Percentiles rank a stretch among this genome's conserved stretches.
These are phyloP conservation scores for Rosalia funebris DNA, from an alignment of 2,888 invertebrate genomes.

Conservation along the genomic window DNA sequence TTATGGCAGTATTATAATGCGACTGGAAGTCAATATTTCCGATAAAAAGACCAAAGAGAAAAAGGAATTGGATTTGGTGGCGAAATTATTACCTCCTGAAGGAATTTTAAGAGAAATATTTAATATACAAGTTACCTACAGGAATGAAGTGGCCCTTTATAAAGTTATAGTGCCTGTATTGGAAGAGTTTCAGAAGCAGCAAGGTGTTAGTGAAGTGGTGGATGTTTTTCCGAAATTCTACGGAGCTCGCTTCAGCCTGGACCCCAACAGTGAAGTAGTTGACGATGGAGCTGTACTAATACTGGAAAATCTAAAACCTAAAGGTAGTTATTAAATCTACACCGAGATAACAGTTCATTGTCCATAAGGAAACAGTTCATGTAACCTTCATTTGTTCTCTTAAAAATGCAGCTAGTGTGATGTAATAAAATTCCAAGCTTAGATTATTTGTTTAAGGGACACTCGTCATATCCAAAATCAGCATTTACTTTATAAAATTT, in stretches of 20 bases:
- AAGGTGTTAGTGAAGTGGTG: conserved; percentile 56
- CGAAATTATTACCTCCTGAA: conserved; percentile 34
- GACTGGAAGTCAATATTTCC: conserved; percentile 22
- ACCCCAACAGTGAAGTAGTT: conserved; percentile 48
- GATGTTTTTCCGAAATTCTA: conserved; percentile 64
- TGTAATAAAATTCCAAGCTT: too few species aligned
- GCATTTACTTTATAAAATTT: too few species aligned
- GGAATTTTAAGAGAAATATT: conserved; percentile 59
- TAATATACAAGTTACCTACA: conserved; percentile 64
- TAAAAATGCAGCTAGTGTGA: too few species aligned
- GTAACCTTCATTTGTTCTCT: too few species aligned
- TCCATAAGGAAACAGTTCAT: too few species aligned
- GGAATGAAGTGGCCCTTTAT: conserved; percentile 66
- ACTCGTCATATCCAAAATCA: too few species aligned
- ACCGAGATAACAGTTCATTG: too few species aligned
- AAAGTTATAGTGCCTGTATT: conserved; percentile 62
- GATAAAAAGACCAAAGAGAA: conserved; percentile 16
- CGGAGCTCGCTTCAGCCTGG: conserved; percentile 53
- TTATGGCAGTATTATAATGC: conserved; percentile 35
- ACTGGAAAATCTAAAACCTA: conserved; percentile 64
- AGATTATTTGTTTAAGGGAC: too few species aligned
- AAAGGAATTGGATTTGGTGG: conserved; percentile 25
- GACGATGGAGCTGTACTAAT: conserved; percentile 66
- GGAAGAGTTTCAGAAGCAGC: conserved; percentile 60
- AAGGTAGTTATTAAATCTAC: conserved; percentile 2